These are phyloP conservation scores for Narcine bancroftii DNA, from an alignment of 2,113 vertebrate genomes.

Conservation along the genomic window DNA sequence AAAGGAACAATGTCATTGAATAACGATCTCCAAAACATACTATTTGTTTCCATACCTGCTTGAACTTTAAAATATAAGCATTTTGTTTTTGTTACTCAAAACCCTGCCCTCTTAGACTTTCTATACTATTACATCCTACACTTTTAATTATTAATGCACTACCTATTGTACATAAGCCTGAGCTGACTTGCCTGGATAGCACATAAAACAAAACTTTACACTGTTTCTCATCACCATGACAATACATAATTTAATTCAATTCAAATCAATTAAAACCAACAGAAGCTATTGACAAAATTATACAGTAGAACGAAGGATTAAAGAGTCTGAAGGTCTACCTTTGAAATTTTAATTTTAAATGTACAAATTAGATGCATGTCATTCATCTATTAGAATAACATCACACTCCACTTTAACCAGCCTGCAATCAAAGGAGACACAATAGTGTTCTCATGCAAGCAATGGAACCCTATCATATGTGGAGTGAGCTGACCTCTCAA, in stretches of 20 bases:
- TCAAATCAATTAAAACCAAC: no score
- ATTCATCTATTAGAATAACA: neutral
- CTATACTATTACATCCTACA: no score
- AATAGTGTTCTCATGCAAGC: slow-evolving; percentile 48
- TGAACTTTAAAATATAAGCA: neutral
- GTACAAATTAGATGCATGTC: slow-evolving; percentile 24
- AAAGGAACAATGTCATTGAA: neutral
- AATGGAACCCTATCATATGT: slow-evolving; percentile 46
- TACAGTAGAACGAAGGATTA: neutral
- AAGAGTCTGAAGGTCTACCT: no score
- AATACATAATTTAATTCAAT: no score
- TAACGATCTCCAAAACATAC: neutral
- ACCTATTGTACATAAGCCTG: no score
- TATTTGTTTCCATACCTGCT: neutral
- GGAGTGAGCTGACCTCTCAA: slow-evolving; percentile 39
- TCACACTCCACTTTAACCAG: slow-evolving; percentile 45
- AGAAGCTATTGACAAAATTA: neutral
- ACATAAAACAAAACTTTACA: no score
- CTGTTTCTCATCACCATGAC: no score
- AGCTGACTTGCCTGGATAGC: no score
- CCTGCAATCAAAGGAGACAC: slow-evolving; percentile 49
- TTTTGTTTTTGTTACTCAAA: no score
- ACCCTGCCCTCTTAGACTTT: no score
- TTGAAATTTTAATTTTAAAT: neutral
- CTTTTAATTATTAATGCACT: no score